Evolutionary conservation across 2,888 invertebrate genomes (phyloP).

Genomic region (Bellardia pandia): DNA sequence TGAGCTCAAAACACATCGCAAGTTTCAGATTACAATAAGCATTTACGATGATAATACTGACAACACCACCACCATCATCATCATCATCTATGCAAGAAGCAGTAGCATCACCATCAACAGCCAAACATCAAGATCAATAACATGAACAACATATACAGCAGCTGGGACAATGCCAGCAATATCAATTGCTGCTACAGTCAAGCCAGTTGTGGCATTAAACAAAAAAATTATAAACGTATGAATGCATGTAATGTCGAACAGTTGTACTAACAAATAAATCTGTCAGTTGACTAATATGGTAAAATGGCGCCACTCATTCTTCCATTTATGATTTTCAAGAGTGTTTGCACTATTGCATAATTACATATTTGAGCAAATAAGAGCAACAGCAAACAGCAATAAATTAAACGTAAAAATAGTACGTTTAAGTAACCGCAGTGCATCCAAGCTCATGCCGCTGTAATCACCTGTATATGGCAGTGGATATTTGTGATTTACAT

Average conservation of each 20-base stretch:
- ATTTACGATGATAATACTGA: slow-evolving; percentile 67
- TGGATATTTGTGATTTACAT: slow-evolving; percentile 1
- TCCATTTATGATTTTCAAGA: slow-evolving; percentile 69
- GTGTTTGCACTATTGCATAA: slow-evolving; percentile 65
- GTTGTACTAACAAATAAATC: slow-evolving; percentile 61
- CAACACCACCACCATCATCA: slow-evolving; percentile 43
- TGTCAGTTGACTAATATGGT: slow-evolving; percentile 61
- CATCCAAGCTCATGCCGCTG: slow-evolving; percentile 40
- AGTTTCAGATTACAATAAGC: slow-evolving; percentile 68
- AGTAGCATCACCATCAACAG: slow-evolving; percentile 28
- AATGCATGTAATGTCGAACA: background rate
- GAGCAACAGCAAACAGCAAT: slow-evolving; percentile 26
- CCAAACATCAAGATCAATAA: slow-evolving; percentile 59
- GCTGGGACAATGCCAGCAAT: slow-evolving; percentile 38
- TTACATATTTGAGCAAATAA: slow-evolving; percentile 62
- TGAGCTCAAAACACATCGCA: slow-evolving; percentile 52
- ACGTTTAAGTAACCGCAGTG: slow-evolving; percentile 1
- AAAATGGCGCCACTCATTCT: slow-evolving; percentile 73
- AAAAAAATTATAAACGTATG: background rate
- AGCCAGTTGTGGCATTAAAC: slow-evolving; percentile 9
- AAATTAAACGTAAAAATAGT: slow-evolving; percentile 25
- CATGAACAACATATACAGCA: slow-evolving; percentile 37
- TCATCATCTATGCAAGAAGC: slow-evolving; percentile 6
- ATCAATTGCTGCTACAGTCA: slow-evolving; percentile 17
- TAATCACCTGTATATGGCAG: slow-evolving; percentile 39